phyloP scores from a whole-genome alignment of 2,113 vertebrate genomes.

The Cyanoderma ruficeps region DNA sequence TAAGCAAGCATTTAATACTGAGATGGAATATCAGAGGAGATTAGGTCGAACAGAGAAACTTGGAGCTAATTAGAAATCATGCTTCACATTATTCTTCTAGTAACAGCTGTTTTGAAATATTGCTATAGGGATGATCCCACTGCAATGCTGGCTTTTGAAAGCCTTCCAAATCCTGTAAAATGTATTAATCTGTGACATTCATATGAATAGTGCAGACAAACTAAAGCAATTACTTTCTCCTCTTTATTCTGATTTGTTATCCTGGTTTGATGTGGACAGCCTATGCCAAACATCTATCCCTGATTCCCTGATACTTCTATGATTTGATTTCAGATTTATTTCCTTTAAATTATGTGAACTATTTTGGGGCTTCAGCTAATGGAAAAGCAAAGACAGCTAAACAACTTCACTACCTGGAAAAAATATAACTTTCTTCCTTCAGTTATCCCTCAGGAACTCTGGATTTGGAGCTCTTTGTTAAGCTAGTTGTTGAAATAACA shows the following conservation, averaged over 20 bases:
- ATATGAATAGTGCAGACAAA: constrained; percentile 10
- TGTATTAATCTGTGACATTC: constrained; percentile 22
- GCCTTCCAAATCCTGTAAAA: constrained; percentile 49
- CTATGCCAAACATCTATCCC: neutral
- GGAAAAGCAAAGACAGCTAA: neutral
- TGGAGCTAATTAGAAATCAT: constrained; percentile 39
- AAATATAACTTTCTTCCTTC: neutral
- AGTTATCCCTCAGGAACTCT: neutral
- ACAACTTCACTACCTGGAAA: neutral
- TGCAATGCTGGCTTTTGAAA: constrained; percentile 38
- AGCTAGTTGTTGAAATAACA: neutral
- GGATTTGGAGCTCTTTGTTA: neutral
- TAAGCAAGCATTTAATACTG: constrained; percentile 6
- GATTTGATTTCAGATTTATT: neutral
- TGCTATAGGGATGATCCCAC: constrained; percentile 47
- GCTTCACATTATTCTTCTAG: neutral
- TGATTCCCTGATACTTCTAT: neutral
- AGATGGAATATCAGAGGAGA: constrained; percentile 13
- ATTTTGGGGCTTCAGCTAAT: neutral
- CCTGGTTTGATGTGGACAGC: neutral
- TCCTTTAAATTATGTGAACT: neutral
- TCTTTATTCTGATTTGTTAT: constrained; percentile 16
- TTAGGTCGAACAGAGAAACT: constrained; percentile 15
- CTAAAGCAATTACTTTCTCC: constrained; percentile 29
- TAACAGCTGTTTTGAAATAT: constrained; percentile 50